phyloP scores from a whole-genome alignment of 2,113 vertebrate species.

The Willisornis vidua region DNA sequence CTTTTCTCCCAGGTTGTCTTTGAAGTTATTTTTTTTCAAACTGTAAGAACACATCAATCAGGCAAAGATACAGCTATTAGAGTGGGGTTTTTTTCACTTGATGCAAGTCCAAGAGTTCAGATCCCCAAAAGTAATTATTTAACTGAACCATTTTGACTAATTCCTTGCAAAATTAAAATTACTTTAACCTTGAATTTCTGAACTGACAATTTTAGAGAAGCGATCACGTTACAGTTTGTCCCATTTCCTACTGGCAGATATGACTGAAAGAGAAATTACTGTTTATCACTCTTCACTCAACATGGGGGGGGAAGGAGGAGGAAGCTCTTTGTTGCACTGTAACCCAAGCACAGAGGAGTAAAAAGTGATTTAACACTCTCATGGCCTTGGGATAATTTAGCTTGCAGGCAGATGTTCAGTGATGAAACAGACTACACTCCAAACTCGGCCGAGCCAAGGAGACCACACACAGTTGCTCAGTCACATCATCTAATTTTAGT shows the following conservation, averaged over 20 bases:
- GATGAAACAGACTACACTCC: neutral
- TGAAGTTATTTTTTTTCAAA: neutral
- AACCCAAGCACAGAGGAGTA: neutral
- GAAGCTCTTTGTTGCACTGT: neutral
- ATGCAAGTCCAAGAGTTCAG: slow-evolving; percentile 23
- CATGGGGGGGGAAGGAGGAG: neutral
- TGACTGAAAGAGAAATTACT: slow-evolving; percentile 17
- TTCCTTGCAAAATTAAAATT: slow-evolving; percentile 45
- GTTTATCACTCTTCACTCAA: slow-evolving; percentile 46
- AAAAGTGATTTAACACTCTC: neutral
- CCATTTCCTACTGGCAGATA: slow-evolving; percentile 18
- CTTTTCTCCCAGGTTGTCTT: neutral
- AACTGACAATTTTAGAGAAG: neutral
- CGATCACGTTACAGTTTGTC: neutral
- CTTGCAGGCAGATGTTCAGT: slow-evolving; percentile 6
- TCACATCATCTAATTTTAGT: neutral
- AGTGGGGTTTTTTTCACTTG: neutral
- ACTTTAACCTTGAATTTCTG: slow-evolving; percentile 64
- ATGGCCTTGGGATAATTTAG: slow-evolving; percentile 25
- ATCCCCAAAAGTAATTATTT: slow-evolving; percentile 28
- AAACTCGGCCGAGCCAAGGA: neutral
- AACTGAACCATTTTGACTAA: slow-evolving; percentile 35
- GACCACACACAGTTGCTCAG: slow-evolving; percentile 30
- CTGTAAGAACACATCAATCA: neutral
- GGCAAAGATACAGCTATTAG: neutral